Evolutionary conservation across 92 coral and sea anemone genomes (phyloP).

Genomic region (Metridium senile): DNA sequence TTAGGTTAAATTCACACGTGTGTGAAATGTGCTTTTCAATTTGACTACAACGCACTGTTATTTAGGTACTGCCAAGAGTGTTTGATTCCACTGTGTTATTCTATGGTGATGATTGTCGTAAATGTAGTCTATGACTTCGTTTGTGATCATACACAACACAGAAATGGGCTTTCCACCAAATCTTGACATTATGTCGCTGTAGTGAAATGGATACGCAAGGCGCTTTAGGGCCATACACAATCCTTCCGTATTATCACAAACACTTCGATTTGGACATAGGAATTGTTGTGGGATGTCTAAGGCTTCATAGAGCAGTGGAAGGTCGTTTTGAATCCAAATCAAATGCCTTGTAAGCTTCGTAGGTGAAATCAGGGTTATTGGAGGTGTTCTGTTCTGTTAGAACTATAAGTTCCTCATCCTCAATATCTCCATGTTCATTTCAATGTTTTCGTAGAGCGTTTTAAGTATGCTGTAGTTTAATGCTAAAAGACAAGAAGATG

Average conservation of each 20-base stretch:
- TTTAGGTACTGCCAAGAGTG: neutral
- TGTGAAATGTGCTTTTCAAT: too few species aligned
- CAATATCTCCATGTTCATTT: too few species aligned
- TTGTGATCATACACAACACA: conserved; percentile 16
- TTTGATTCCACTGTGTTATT: conserved; percentile 31
- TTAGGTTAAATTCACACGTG: too few species aligned
- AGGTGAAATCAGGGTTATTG: too few species aligned
- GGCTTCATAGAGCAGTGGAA: conserved; percentile 1
- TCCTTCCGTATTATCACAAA: neutral
- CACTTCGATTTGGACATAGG: neutral
- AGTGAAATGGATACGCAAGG: conserved; percentile 49
- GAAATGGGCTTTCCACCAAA: conserved; percentile 26
- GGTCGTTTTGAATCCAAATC: conserved; percentile 17
- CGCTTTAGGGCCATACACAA: conserved; percentile 22
- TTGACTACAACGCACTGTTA: too few species aligned
- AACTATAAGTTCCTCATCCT: too few species aligned
- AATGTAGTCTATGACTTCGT: conserved; percentile 32
- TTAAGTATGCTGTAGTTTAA: too few species aligned
- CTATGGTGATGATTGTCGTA: conserved; percentile 27
- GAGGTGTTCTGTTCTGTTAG: too few species aligned
- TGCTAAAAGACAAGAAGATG: too few species aligned
- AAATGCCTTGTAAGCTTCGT: conserved; percentile 2
- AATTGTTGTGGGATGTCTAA: conserved; percentile 16
- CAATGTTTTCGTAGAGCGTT: too few species aligned
- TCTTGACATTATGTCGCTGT: conserved; percentile 24